phyloP scores from a whole-genome alignment of 2,888 invertebrate species.

The Adelognathus sp. region DNA sequence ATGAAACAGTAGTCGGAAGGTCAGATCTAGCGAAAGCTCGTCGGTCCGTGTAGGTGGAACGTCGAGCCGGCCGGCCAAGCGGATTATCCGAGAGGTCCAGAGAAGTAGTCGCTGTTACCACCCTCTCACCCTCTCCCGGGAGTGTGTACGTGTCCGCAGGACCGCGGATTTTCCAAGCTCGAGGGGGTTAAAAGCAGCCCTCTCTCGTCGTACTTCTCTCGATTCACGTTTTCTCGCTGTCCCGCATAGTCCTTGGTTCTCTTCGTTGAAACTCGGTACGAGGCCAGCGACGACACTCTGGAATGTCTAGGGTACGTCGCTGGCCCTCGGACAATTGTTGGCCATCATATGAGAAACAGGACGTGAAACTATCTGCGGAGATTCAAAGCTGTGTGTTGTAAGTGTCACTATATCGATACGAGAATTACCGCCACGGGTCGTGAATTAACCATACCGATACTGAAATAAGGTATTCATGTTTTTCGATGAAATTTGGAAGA shows the following conservation, averaged over 20 bases:
- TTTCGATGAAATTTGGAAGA: too few species aligned
- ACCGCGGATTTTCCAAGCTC: slow-evolving; percentile 35
- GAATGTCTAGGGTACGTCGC: too few species aligned
- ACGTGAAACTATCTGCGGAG: too few species aligned
- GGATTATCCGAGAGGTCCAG: slow-evolving; percentile 34
- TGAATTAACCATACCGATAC: too few species aligned
- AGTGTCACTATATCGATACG: too few species aligned
- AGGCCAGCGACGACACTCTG: too few species aligned
- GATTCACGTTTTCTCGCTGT: slow-evolving; percentile 8
- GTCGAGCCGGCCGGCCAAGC: slow-evolving; percentile 15
- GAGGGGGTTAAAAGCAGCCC: background rate
- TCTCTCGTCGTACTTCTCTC: background rate
- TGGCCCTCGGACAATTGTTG: too few species aligned
- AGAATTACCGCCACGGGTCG: too few species aligned
- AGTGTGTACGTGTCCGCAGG: slow-evolving; percentile 3
- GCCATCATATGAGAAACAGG: too few species aligned
- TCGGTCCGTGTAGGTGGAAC: slow-evolving; percentile 21
- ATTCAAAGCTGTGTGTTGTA: too few species aligned
- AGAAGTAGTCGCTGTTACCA: background rate
- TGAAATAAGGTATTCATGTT: too few species aligned
- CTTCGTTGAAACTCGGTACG: background rate
- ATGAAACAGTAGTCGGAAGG: background rate
- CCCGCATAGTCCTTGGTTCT: background rate
- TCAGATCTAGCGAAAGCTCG: slow-evolving; percentile 20
- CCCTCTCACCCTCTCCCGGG: background rate